phyloP scores from a whole-genome alignment of 2,113 vertebrate species.

The Elachura formosa region DNA sequence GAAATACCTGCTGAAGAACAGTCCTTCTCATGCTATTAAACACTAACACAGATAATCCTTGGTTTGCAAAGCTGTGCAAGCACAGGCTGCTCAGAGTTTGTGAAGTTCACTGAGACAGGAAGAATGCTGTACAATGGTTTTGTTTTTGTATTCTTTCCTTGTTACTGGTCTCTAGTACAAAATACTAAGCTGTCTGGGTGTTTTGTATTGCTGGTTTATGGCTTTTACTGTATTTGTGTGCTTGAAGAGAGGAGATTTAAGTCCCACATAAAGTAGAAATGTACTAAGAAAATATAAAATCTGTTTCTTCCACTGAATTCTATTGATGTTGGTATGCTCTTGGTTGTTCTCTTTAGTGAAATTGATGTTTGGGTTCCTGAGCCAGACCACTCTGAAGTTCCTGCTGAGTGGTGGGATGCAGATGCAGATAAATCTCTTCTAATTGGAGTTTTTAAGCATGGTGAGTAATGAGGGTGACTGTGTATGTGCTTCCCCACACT shows the following conservation, averaged over 20 bases:
- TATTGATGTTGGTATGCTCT: not conserved
- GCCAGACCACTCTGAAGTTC: conserved; percentile 92
- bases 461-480: too few species aligned
- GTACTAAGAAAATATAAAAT: not conserved
- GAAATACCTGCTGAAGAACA: not conserved
- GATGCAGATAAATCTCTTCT: conserved; percentile 93
- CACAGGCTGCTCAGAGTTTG: not conserved
- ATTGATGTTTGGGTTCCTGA: conserved; percentile 96
- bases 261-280: not conserved
- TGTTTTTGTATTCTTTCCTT: not conserved
- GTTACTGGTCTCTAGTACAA: not conserved
- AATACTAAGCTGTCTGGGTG: not conserved
- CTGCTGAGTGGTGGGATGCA: conserved; percentile 93
- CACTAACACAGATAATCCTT: not conserved
- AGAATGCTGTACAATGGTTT: not conserved
- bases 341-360: conserved; percentile 76
- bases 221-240: not conserved
- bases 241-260: not conserved
- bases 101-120: not conserved
- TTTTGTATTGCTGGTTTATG: not conserved
- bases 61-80: not conserved
- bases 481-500: too few species aligned
- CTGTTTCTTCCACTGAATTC: not conserved
- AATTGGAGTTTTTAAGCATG: conserved; percentile 94
- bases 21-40: not conserved